Conservation (phyloP, 1,140 invertebrate species). For the Leucophenga varia region DNA sequence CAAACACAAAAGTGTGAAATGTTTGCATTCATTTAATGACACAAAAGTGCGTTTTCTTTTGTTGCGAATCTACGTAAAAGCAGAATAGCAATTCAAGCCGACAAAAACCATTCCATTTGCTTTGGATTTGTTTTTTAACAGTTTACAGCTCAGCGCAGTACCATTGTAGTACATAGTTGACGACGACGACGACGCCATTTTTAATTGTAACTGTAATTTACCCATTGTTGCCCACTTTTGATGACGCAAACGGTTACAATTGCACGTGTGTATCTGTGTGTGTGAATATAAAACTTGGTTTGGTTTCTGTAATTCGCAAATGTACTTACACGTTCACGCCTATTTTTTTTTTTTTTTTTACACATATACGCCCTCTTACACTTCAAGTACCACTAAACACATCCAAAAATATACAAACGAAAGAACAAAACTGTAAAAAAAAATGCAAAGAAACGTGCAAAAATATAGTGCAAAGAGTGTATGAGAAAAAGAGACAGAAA, state of each 20-base stretch:
- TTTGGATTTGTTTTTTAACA: neutral
- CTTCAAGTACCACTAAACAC: neutral
- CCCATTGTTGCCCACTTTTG: constrained; percentile 48
- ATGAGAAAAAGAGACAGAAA: too few relatives aligned
- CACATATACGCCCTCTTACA: neutral
- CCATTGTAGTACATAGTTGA: constrained; percentile 10
- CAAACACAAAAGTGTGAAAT: too few relatives aligned
- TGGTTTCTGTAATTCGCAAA: constrained; percentile 1
- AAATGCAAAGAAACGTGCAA: too few relatives aligned
- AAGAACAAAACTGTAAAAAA: too few relatives aligned
- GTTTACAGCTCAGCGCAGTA: constrained; percentile 5
- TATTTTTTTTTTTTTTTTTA: neutral
- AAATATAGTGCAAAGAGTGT: too few relatives aligned
- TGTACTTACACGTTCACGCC: too few relatives aligned
- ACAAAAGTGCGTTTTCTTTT: too few relatives aligned
- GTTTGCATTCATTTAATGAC: too few relatives aligned
- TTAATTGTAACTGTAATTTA: constrained; percentile 55
- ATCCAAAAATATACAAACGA: too few relatives aligned
- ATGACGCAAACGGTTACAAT: constrained; percentile 37
- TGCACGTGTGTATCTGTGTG: constrained; percentile 10
- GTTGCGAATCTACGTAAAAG: too few relatives aligned
- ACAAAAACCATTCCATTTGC: too few relatives aligned
- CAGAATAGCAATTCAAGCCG: too few relatives aligned
- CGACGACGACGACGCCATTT: constrained; percentile 33
- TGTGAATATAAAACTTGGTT: constrained; percentile 3